phyloP scores from a whole-genome alignment of 2,113 vertebrate genomes.

The Megaceryle maxima region DNA sequence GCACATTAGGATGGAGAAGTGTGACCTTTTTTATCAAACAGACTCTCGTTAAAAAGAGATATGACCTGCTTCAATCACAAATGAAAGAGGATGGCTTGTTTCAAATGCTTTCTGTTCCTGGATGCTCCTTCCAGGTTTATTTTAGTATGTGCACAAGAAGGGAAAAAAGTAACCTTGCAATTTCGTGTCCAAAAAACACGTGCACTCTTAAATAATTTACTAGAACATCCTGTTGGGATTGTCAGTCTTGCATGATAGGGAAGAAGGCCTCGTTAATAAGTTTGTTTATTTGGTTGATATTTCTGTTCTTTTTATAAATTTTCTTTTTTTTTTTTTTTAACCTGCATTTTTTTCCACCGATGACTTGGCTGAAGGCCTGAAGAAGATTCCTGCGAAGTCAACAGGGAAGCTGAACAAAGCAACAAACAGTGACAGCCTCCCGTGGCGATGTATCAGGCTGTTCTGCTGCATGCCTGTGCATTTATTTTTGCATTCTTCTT shows the following conservation, averaged over 20 bases:
- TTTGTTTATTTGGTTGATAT: not conserved
- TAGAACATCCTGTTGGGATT: slow-evolving; percentile 63
- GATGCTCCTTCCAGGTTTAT: slow-evolving; percentile 48
- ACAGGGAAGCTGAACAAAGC: slow-evolving; percentile 12
- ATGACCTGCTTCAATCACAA: not conserved
- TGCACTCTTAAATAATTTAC: slow-evolving; percentile 69
- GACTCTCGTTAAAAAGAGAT: slow-evolving; percentile 15
- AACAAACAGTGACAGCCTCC: not conserved
- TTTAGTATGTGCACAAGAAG: slow-evolving; percentile 39
- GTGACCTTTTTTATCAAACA: slow-evolving; percentile 43
- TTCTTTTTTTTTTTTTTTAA: not conserved
- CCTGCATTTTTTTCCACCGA: not conserved
- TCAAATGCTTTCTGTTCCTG: slow-evolving; percentile 31
- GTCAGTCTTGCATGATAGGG: slow-evolving; percentile 8
- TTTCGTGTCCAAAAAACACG: slow-evolving; percentile 45
- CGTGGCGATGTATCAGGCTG: not conserved
- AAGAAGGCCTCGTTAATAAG: slow-evolving; percentile 28
- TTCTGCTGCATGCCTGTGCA: not conserved
- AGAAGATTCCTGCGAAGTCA: not conserved
- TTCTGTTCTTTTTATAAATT: not conserved
- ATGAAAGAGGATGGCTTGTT: slow-evolving; percentile 37
- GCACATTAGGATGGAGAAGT: not conserved
- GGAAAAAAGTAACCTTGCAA: slow-evolving; percentile 21
- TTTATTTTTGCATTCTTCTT: slow-evolving; percentile 12
- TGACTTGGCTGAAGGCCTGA: not conserved